Conservation (phyloP, 2,888 invertebrate species). For the Nesidiocoris tenuis region DNA sequence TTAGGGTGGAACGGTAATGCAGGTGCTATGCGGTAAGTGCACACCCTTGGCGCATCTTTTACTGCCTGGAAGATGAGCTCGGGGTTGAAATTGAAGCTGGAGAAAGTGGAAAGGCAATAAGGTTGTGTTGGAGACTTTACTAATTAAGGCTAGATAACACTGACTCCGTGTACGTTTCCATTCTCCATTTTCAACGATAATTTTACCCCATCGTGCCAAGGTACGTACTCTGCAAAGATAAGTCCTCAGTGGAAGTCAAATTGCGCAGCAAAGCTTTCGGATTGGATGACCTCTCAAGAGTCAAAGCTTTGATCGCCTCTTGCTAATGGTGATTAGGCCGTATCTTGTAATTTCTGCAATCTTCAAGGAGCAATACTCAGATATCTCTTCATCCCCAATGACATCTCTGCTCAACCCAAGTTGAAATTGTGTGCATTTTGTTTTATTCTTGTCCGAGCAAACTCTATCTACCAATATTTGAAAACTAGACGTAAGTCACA, state of each 20-base stretch:
- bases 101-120: too few relatives aligned
- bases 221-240: not conserved
- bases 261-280: not conserved
- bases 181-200: not conserved
- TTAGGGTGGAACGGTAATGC: too few relatives aligned
- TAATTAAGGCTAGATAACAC: not conserved
- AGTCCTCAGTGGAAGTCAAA: not conserved
- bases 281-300: not conserved
- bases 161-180: not conserved
- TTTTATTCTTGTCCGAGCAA: too few relatives aligned
- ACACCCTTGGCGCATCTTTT: not conserved
- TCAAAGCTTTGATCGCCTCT: not conserved
- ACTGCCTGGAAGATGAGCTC: not conserved
- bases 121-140: not conserved
- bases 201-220: not conserved
- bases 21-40: too few relatives aligned
- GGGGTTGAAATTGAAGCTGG: not conserved
- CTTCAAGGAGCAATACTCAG: not conserved
- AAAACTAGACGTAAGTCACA: too few relatives aligned
- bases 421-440: too few relatives aligned
- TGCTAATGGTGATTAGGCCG: not conserved
- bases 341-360: not conserved
- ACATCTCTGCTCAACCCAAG: too few relatives aligned
- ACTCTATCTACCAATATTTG: too few relatives aligned
- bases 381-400: not conserved